Conservation (phyloP, 1,140 invertebrate species). For the Acromyrmex echinatior region DNA sequence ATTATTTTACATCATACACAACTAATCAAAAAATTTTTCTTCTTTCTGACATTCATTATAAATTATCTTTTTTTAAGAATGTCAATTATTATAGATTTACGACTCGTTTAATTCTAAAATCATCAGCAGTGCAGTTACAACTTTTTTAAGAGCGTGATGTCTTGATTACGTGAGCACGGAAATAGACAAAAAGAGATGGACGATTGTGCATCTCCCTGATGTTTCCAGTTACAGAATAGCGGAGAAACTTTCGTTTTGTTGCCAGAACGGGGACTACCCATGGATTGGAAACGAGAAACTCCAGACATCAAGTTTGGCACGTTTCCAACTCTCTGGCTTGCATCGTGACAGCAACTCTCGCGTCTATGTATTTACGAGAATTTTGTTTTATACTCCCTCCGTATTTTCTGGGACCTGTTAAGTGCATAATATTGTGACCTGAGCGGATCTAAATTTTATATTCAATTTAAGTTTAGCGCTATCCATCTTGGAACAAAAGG, state of each 20-base stretch:
- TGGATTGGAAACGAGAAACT: slow-evolving; percentile 75
- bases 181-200: slow-evolving; percentile 47
- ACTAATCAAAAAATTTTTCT: background rate
- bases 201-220: slow-evolving; percentile 65
- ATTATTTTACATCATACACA: background rate
- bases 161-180: slow-evolving; percentile 22
- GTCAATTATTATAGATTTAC: background rate
- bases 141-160: slow-evolving; percentile 12
- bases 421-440: slow-evolving; percentile 65
- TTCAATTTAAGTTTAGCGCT: slow-evolving; percentile 31
- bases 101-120: slow-evolving; percentile 3
- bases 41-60: background rate
- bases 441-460: slow-evolving; percentile 47
- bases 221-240: slow-evolving; percentile 66
- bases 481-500: slow-evolving; percentile 5
- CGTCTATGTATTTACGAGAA: slow-evolving; percentile 66
- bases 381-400: slow-evolving; percentile 70
- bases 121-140: background rate
- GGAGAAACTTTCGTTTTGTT: slow-evolving; percentile 69
- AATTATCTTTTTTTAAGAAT: background rate
- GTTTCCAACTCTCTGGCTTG: slow-evolving; percentile 62
- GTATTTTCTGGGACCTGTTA: slow-evolving; percentile 58
- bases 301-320: slow-evolving; percentile 63
- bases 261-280: slow-evolving; percentile 68
- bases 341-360: slow-evolving; percentile 65